Conservation (phyloP, 2,888 invertebrate genomes). For the Microplitis deprimator region DNA sequence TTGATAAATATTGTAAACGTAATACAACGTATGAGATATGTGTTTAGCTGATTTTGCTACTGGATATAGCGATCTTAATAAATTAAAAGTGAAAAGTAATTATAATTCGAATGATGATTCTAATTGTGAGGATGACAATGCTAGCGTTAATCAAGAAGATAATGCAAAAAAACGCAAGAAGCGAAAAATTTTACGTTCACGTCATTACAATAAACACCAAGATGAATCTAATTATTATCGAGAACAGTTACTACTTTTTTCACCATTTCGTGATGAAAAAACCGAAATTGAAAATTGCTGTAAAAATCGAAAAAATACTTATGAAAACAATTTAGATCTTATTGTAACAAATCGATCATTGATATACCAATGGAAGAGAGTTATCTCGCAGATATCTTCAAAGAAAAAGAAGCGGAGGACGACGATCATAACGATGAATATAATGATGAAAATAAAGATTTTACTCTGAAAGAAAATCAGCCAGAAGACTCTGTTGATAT, state of each 20-base stretch:
- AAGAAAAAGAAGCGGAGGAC: not conserved
- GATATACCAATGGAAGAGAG: conserved; percentile 5
- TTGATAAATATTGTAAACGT: not conserved
- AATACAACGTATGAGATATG: not conserved
- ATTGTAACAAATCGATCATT: conserved; percentile 5
- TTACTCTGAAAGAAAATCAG: too few relatives aligned
- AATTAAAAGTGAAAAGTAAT: not conserved
- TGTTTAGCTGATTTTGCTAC: conserved; percentile 24
- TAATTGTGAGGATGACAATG: not conserved
- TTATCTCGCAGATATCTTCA: conserved; percentile 3
- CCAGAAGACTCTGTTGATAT: conserved; percentile 8
- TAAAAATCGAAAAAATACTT: conserved; percentile 1
- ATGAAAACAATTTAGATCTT: not conserved
- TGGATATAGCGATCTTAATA: conserved; percentile 6
- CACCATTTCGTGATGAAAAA: conserved; percentile 12
- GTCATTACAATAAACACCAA: conserved; percentile 1
- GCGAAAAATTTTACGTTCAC: conserved; percentile 13
- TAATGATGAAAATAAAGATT: not conserved
- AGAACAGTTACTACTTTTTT: conserved; percentile 22
- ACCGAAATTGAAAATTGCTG: not conserved
- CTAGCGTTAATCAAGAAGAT: not conserved
- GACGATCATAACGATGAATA: not conserved
- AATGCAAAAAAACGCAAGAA: not conserved
- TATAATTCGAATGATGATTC: conserved; percentile 1
- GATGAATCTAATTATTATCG: conserved; percentile 29